Evolutionary conservation across 2,888 invertebrate species (phyloP).

Genomic region (Aphodius sticticus): DNA sequence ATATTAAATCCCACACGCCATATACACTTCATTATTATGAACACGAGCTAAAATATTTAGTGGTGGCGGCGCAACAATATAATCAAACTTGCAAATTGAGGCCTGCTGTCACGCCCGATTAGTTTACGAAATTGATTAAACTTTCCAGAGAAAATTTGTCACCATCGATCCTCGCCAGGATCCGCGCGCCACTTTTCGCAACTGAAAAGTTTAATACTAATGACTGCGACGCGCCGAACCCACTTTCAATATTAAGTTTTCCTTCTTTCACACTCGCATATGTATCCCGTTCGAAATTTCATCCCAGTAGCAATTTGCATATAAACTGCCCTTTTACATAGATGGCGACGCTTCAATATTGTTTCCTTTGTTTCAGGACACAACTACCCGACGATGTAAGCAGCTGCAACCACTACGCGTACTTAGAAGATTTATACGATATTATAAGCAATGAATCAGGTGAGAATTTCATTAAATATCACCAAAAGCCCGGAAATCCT

Average conservation of each 20-base stretch:
- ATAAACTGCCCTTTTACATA: not conserved
- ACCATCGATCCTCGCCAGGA: not conserved
- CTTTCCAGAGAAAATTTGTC: not conserved
- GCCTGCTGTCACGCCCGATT: not conserved
- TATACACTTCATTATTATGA: not conserved
- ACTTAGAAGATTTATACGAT: conserved; percentile 78
- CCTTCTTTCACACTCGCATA: not conserved
- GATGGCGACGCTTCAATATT: not conserved
- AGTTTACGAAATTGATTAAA: not conserved
- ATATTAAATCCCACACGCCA: not conserved
- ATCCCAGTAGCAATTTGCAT: not conserved
- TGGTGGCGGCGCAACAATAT: not conserved
- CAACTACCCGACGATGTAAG: conserved; percentile 70
- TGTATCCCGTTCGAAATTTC: not conserved
- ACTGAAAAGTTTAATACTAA: not conserved
- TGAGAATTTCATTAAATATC: conserved; percentile 55
- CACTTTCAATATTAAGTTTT: not conserved
- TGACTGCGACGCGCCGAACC: not conserved
- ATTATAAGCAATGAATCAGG: conserved; percentile 70
- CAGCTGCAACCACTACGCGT: conserved; percentile 73
- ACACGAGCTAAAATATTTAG: not conserved
- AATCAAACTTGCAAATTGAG: not conserved
- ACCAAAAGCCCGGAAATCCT: not conserved
- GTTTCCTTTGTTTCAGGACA: conserved; percentile 63
- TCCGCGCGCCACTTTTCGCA: not conserved